Conservation (phyloP, 1,140 invertebrate genomes). For the Heliconius congener region DNA sequence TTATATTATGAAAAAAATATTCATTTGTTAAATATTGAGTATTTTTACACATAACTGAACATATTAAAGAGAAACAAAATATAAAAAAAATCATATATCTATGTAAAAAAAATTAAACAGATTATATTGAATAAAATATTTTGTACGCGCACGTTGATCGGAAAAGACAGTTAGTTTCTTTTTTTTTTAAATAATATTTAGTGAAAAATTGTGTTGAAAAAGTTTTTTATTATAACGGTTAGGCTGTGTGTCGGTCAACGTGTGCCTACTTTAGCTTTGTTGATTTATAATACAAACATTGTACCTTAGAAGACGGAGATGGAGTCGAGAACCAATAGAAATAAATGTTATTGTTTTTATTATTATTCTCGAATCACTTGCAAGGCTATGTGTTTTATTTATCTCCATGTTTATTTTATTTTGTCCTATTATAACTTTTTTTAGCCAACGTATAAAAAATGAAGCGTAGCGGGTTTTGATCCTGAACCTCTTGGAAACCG, state of each 20-base stretch:
- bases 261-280: constrained; percentile 67
- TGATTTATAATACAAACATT: constrained; percentile 77
- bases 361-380: constrained; percentile 80
- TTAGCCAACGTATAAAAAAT: no score
- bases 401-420: constrained; percentile 4
- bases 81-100: constrained; percentile 65
- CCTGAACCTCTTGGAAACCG: no score
- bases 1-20: constrained; percentile 76
- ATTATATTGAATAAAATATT: constrained; percentile 66
- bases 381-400: constrained; percentile 72
- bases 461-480: no score
- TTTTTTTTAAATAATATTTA: constrained; percentile 19
- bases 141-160: constrained; percentile 59
- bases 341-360: constrained; percentile 81
- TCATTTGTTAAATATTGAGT: constrained; percentile 75
- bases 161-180: constrained; percentile 26
- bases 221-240: constrained; percentile 24
- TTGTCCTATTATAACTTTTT: background rate
- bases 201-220: constrained; percentile 28
- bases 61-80: constrained; percentile 71
- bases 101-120: constrained; percentile 64
- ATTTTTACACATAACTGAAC: constrained; percentile 79
- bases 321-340: constrained; percentile 77
- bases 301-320: constrained; percentile 72
- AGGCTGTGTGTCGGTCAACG: constrained; percentile 50